Base-by-base conservation (phyloP, 2,888 invertebrate genomes). In the Melieria picta region DNA sequence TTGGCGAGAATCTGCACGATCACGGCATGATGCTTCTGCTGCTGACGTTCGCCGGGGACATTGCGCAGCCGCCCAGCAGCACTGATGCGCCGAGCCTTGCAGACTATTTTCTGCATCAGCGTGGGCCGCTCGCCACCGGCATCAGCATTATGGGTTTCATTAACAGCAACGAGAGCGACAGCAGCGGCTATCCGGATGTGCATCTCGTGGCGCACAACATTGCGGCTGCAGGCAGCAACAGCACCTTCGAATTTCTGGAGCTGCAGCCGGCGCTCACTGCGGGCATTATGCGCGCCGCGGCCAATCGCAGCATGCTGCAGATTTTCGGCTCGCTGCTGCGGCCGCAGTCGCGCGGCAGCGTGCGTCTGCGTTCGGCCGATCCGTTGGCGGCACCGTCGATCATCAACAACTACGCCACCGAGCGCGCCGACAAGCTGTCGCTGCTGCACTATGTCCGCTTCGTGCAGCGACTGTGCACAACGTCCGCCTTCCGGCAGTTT, bases 1-100 rank as follows among this genome's bases (percentile, higher is more conserved):
- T 94, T 0, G 94, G 93, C 0, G 88, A 91, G 75, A 93, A 94
- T 81, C 88, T 95, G 0, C 94, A 94, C 83, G 95, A 95, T 81
- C 95, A 95, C 81, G 91, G 93, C 63, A 92, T 91, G 10, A 88
- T 91, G 71, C 79, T 81, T 4, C 72, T 80, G 5, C 70, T 75
- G 16, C 69, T 83, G 43, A 77, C 76, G 72, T 87, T 90, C 79
- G 89, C 89, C 7, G 69, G 76, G 48, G 72, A 91, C 11, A 82
- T 87, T 13, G 5, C 5, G 1, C 10, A 7, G 11, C 13, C 16
- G 4, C n/a, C 58, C 3, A 11, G 47, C 42, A 7, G 13, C 5
- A 4, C 9, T 30, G 57, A 64, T 62, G 60, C 16, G 13, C 71
- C 69, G 58, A 66, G 63, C 55, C 55, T 71, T 7, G 77, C 80